These are phyloP conservation scores for Macrophya alboannulata DNA, from an alignment of 2,888 invertebrate genomes.

Conservation along the genomic window DNA sequence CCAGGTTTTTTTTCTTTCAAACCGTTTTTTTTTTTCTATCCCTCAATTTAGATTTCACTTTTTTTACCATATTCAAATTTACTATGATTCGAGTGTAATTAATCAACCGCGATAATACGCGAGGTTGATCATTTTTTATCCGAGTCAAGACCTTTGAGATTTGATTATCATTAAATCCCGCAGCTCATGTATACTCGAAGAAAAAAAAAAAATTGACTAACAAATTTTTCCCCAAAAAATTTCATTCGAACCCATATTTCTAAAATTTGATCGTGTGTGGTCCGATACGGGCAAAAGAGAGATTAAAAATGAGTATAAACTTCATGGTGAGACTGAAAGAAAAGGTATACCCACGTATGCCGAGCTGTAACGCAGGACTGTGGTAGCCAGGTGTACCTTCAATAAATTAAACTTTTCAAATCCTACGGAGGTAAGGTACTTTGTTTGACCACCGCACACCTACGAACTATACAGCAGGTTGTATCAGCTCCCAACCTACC, in stretches of 20 bases:
- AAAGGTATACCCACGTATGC: too few relatives aligned
- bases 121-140: not conserved
- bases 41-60: conserved; percentile 44
- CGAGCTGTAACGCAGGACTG: too few relatives aligned
- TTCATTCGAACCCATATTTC: too few relatives aligned
- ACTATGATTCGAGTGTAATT: not conserved
- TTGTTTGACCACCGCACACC: conserved; percentile 22
- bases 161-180: not conserved
- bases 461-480: conserved; percentile 26
- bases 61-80: conserved; percentile 21
- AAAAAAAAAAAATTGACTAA: too few relatives aligned
- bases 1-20: not conserved
- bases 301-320: not conserved
- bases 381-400: conserved; percentile 26
- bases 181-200: too few relatives aligned
- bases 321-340: not conserved
- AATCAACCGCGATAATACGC: conserved; percentile 2
- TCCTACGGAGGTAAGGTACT: not conserved
- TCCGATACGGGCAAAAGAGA: not conserved
- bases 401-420: conserved; percentile 18
- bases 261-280: too few relatives aligned
- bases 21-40: conserved; percentile 8
- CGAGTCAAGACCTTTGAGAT: not conserved
- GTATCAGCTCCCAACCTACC: conserved; percentile 19
- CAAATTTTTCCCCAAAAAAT: too few relatives aligned